Evolutionary conservation across 2,113 vertebrate species (phyloP).

Genomic region (Muscicapa adusta): DNA sequence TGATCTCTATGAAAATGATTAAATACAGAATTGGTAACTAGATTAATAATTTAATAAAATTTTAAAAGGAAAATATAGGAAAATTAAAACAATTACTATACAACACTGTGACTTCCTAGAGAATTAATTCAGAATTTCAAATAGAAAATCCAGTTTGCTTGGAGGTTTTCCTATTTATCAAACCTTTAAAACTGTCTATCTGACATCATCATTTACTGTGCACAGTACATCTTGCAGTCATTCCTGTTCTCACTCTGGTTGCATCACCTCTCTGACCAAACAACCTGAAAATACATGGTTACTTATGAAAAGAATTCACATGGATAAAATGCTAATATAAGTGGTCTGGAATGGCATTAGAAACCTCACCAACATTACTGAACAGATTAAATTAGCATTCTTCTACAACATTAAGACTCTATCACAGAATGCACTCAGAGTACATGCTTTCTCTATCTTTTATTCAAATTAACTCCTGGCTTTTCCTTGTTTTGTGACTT

Average conservation of each 20-base stretch:
- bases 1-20: background rate
- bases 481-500: constrained; percentile 16
- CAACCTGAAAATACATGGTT: background rate
- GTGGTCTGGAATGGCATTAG: background rate
- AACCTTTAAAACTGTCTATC: background rate
- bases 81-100: background rate
- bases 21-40: background rate
- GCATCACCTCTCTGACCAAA: background rate
- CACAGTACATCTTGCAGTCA: background rate
- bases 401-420: background rate
- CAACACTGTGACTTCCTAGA: background rate
- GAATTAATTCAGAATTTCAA: constrained; percentile 8
- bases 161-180: background rate
- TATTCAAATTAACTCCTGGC: background rate
- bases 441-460: background rate
- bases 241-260: background rate
- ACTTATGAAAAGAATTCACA: background rate
- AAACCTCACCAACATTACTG: background rate
- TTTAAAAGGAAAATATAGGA: background rate
- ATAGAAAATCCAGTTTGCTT: background rate
- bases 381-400: constrained; percentile 31
- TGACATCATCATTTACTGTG: background rate
- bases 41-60: background rate
- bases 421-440: background rate
- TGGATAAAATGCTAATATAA: background rate